phyloP scores from a whole-genome alignment of 2,113 vertebrate species.

The Mus spicilegus region DNA sequence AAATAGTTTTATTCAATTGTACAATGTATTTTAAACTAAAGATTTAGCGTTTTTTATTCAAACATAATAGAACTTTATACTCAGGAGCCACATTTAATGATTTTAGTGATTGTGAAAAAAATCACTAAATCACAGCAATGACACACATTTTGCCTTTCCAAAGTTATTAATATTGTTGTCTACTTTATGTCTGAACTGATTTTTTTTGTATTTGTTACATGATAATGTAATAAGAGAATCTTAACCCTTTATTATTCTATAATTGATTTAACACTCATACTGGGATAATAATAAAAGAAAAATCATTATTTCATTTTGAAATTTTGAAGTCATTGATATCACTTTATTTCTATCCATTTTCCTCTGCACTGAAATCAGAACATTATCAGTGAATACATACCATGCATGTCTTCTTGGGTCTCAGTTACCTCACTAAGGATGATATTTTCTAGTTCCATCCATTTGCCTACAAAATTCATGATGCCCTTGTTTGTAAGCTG shows the following conservation, averaged over 20 bases:
- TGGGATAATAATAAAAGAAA: background rate
- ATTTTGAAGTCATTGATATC: background rate
- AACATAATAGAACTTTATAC: background rate
- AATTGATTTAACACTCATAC: conserved; percentile 37
- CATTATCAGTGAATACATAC: too few relatives aligned
- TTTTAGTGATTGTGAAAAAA: background rate
- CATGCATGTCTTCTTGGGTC: too few relatives aligned
- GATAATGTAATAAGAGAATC: background rate
- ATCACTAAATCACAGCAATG: background rate
- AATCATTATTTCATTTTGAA: background rate
- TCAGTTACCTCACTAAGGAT: too few relatives aligned
- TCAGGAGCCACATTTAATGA: background rate
- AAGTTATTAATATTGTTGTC: conserved; percentile 43
- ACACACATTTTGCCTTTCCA: background rate
- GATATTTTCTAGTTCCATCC: too few relatives aligned
- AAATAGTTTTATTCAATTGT: background rate
- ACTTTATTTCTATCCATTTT: conserved; percentile 66
- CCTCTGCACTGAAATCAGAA: background rate
- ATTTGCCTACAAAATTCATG: too few relatives aligned
- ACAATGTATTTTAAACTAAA: background rate
- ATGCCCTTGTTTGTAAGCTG: too few relatives aligned
- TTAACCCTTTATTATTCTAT: conserved; percentile 11
- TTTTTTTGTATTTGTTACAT: background rate
- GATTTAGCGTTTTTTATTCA: background rate
- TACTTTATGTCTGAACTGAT: conserved; percentile 39